Evolutionary conservation across 2,888 invertebrate species (phyloP).

Genomic region (Amblyteles armatorius): DNA sequence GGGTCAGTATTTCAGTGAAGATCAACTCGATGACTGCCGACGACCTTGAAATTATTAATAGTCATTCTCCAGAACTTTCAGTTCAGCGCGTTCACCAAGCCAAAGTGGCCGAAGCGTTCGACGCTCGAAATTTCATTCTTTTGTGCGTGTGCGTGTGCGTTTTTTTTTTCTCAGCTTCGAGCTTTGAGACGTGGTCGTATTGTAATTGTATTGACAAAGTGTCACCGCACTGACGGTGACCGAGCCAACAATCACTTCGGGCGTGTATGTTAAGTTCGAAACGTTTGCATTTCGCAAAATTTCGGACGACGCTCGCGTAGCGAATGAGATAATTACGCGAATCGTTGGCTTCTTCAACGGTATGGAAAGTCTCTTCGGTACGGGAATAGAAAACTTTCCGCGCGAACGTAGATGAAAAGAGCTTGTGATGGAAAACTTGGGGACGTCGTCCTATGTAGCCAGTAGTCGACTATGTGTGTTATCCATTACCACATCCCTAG

Average conservation of each 20-base stretch:
- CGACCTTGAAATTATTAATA: constrained; percentile 63
- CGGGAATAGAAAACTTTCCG: constrained; percentile 52
- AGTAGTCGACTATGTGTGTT: background rate
- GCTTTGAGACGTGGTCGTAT: constrained; percentile 1
- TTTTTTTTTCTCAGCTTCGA: background rate
- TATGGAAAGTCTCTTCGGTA: constrained; percentile 29
- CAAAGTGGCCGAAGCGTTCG: background rate
- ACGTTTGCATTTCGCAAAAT: background rate
- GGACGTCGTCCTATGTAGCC: no score
- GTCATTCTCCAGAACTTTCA: constrained; percentile 43
- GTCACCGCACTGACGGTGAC: background rate
- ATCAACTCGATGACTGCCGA: constrained; percentile 7
- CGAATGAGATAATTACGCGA: constrained; percentile 31
- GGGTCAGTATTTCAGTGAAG: constrained; percentile 29
- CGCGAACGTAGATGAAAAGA: constrained; percentile 17
- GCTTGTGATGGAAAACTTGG: constrained; percentile 34
- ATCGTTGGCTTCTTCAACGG: constrained; percentile 48
- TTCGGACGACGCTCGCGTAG: background rate
- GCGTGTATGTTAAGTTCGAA: background rate
- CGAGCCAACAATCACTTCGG: constrained; percentile 25
- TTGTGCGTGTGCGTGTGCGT: background rate
- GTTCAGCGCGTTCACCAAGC: constrained; percentile 11
- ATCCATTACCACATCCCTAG: background rate
- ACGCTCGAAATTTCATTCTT: constrained; percentile 33
- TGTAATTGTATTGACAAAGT: background rate